phyloP scores from a whole-genome alignment of 2,797 vertebrate genomes.

The Eremophila alpestris region DNA sequence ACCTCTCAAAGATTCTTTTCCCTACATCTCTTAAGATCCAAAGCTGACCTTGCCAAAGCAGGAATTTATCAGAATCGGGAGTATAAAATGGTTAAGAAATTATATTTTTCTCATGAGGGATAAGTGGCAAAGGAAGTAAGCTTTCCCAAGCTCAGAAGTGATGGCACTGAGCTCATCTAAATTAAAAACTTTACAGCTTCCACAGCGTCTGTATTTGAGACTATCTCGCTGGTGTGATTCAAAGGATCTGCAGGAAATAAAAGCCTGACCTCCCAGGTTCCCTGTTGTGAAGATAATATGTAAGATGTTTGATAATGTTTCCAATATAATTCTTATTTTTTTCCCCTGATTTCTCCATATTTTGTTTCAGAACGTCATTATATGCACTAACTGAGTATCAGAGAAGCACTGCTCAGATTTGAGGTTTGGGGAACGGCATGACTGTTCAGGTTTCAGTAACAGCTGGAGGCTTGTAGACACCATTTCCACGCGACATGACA shows the following conservation, averaged over 20 bases:
- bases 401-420: neutral
- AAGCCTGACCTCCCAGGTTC: neutral
- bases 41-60: neutral
- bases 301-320: neutral
- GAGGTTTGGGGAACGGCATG: neutral
- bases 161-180: neutral
- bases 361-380: neutral
- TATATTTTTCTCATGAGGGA: neutral
- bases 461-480: neutral
- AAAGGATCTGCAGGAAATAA: neutral
- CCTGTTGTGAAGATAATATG: neutral
- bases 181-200: neutral
- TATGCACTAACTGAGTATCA: neutral
- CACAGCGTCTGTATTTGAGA: neutral
- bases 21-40: neutral
- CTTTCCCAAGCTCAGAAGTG: neutral
- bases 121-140: neutral
- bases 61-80: neutral
- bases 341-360: neutral
- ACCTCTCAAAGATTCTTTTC: neutral
- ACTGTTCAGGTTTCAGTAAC: neutral
- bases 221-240: neutral
- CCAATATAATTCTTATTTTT: rapidly evolving
- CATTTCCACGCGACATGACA: neutral
- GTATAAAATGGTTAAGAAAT: neutral